Conservation (phyloP, 2,888 invertebrate species). For the Gandaritis pyraliata region DNA sequence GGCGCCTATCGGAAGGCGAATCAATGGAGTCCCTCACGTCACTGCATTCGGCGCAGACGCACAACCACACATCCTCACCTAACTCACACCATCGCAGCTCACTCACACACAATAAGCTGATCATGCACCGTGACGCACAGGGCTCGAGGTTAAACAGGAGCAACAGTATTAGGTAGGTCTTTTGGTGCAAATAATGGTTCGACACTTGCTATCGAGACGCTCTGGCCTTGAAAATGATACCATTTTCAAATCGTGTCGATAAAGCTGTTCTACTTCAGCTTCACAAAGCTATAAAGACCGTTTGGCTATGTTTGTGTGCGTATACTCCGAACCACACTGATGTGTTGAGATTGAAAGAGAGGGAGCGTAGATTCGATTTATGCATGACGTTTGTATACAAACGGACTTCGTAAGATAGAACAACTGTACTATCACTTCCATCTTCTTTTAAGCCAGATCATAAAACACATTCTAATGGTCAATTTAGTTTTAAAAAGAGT, state of each 20-base stretch:
- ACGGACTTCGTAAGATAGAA: too few species aligned
- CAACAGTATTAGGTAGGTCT: conserved; percentile 94
- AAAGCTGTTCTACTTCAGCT: not conserved
- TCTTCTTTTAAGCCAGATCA: too few species aligned
- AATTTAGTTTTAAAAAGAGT: not conserved
- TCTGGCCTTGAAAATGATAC: not conserved
- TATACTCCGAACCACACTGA: too few species aligned
- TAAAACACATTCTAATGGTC: not conserved
- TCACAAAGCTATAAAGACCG: too few species aligned
- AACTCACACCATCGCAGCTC: conserved; percentile 87
- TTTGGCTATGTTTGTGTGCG: too few species aligned
- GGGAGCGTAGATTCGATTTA: too few species aligned
- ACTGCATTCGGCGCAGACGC: conserved; percentile 90
- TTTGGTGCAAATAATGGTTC: conserved; percentile 9
- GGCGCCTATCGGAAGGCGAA: conserved; percentile 94
- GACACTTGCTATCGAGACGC: conserved; percentile 8
- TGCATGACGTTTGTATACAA: too few species aligned
- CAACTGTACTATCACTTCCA: too few species aligned
- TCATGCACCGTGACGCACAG: conserved; percentile 85
- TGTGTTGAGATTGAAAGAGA: too few species aligned
- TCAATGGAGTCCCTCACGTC: conserved; percentile 93
- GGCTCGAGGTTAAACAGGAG: conserved; percentile 91
- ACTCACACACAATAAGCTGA: conserved; percentile 85
- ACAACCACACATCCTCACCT: conserved; percentile 89
- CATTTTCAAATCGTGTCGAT: too few species aligned